Base-by-base conservation (phyloP, 2,888 invertebrate species). In the Fragum fragum region DNA sequence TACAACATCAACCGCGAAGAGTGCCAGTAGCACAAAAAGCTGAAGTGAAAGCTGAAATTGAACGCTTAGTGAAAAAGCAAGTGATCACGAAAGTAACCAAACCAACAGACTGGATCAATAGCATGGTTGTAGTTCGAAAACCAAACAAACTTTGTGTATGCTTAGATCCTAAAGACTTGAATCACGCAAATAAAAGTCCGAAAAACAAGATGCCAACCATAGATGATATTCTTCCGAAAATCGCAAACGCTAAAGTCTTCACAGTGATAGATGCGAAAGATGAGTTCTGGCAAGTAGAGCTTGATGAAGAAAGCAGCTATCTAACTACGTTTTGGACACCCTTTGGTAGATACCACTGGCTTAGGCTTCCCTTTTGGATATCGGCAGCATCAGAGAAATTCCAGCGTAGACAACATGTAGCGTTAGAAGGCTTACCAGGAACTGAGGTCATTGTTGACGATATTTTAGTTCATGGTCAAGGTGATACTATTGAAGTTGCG, bases 301-400 rank as follows among this genome's bases (percentile, higher is more conserved):
- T 89, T 28, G 83, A 88, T 72, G 81, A 89, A 0, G 36, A 47
- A 32, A 73, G 71, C 1, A 86, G 83, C 42, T 61, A 63, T 11
- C 68, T 85, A 1, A 89, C 88, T 18, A 88, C 81, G 18, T 87
- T 89, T 69, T 73, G 73, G 28, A 88, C 87, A 11, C 83, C 85
- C 1, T 88, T 78, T 59, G 87, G 85, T 2, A 39, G 87, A 32
- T 90, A 85, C 52, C 26, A 85, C n/a, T 88, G 88, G 85, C 57
- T 36, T 0, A 52, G 79, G 29, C 74, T 88, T 73, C 86, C 86
- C 26, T 88, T 87, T 66, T 82, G 87, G 23, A 83, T 90, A 11
- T 68, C 75, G 0, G 76, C 76, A n/a, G 81, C 82, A 0, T 79
- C 84, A 11, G 88, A 89, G 75, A 61, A 81, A 14, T 89, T 88